These are phyloP conservation scores for Megaceryle torquata DNA, from an alignment of 2,113 vertebrate genomes.

Conservation along the genomic window DNA sequence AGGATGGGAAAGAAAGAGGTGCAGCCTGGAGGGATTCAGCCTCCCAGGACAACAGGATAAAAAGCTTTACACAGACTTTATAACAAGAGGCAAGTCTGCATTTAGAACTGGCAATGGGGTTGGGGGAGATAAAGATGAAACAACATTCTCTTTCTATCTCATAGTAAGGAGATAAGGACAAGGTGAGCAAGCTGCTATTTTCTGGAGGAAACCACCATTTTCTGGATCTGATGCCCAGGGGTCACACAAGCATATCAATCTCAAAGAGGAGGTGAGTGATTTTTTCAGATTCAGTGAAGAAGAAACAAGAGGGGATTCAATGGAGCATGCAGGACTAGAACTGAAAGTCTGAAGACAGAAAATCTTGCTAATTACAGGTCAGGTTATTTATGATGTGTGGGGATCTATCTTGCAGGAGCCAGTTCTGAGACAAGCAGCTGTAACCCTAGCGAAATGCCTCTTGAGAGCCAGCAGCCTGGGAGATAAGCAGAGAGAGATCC, in stretches of 20 bases:
- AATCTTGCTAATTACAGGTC: not conserved
- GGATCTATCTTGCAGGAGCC: conserved; percentile 13
- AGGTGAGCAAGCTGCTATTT: not conserved
- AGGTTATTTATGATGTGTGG: conserved; percentile 35
- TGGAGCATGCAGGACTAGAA: not conserved
- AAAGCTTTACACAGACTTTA: not conserved
- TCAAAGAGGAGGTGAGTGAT: not conserved
- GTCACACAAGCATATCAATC: not conserved
- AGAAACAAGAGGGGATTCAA: not conserved
- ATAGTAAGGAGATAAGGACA: not conserved
- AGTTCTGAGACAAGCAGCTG: not conserved
- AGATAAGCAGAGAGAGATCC: conserved; percentile 8
- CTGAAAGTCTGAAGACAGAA: not conserved
- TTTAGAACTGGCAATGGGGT: not conserved
- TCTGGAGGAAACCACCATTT: not conserved
- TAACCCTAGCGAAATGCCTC: not conserved
- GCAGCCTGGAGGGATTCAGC: not conserved
- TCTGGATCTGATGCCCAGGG: not conserved
- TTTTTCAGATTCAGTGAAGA: not conserved
- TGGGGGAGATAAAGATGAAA: not conserved
- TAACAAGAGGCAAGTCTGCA: not conserved
- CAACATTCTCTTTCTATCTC: not conserved
- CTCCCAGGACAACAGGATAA: not conserved
- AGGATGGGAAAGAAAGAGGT: not conserved
- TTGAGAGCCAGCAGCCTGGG: not conserved